Base-by-base conservation (phyloP, 1,140 invertebrate species). In the Hirudo medicinalis region DNA sequence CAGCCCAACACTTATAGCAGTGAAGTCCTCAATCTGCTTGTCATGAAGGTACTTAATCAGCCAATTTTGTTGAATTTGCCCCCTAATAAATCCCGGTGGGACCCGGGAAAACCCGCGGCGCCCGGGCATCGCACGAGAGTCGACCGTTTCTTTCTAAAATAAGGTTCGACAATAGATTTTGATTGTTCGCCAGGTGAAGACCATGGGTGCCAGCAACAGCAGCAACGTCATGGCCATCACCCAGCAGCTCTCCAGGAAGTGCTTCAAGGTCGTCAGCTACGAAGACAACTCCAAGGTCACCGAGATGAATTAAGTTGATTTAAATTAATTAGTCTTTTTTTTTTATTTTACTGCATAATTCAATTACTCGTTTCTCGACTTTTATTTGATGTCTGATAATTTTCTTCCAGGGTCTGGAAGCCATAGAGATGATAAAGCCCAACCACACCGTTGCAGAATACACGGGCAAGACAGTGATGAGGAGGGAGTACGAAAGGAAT, bases 391-490 rank as follows among this genome's bases (percentile, higher is more conserved):
- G 43, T 13, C 13, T 49, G 1, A n/a, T n/a, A 32, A 32, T 68
- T 36, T 70, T 68, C 73, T 66, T 72, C 72, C 76, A 90, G 84
- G 88, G 90, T 73, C 80, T 94, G 36, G 87, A 92, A 36, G 89
- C 90, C 20, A 89, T 88, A 4, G 86, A 88, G 72, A 86, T 88
- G 72, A 82, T 95, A 2, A 83, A 87, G 49, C 85, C 88, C 22
- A 90, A 90, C 77, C 88, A 89, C 6, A 88, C 90, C 2, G 86
- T 96, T 0, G 88, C 94, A 32, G 93, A 96, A 81, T 84, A 92
- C 67, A 86, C 90, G 67, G 93, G 93, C 11, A 94, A 93, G 82
- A 92, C 94, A 75, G 91, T 94, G 89, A 82, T 94, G 19, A 88
- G 88, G 25, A 88, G 88, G 27, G 90, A 92, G 77, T 90, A 82